phyloP scores from a whole-genome alignment of 1,140 invertebrate species.

The Lordiphosa mommai region DNA sequence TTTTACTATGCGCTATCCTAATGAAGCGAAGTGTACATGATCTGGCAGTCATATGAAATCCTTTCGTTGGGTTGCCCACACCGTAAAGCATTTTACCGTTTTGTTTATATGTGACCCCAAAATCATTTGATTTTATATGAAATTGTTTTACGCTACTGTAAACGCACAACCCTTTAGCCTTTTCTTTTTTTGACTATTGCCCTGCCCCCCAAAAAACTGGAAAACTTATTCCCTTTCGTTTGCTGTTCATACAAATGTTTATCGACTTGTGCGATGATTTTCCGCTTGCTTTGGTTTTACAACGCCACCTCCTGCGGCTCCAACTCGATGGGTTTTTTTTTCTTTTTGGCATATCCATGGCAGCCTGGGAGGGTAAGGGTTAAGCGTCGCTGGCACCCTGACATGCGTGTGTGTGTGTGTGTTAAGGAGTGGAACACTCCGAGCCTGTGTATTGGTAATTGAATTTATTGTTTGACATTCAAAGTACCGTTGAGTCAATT shows the following conservation, averaged over 20 bases:
- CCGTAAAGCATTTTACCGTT: neutral
- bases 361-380: slow-evolving; percentile 42
- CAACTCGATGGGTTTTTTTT: neutral
- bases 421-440: neutral
- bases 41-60: too few relatives aligned
- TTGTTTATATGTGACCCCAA: slow-evolving; percentile 33
- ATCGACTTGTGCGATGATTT: slow-evolving; percentile 71
- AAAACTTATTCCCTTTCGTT: slow-evolving; percentile 38
- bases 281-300: slow-evolving; percentile 71
- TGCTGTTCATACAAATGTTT: slow-evolving; percentile 61
- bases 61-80: too few relatives aligned
- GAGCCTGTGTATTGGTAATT: slow-evolving; percentile 69
- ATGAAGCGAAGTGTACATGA: too few relatives aligned
- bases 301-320: slow-evolving; percentile 18
- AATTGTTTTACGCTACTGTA: slow-evolving; percentile 45
- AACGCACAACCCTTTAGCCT: slow-evolving; percentile 9
- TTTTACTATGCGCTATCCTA: too few relatives aligned
- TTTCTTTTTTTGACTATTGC: slow-evolving; percentile 2
- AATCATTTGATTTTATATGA: slow-evolving; percentile 58
- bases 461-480: slow-evolving; percentile 77
- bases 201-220: slow-evolving; percentile 15
- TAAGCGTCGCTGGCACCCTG: slow-evolving; percentile 35
- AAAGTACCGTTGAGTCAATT: slow-evolving; percentile 75
- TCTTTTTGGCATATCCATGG: slow-evolving; percentile 43
- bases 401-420: slow-evolving; percentile 18